Evolutionary conservation across 2,797 vertebrate species (phyloP).

Genomic region (Enteromius unitaeniatus): DNA sequence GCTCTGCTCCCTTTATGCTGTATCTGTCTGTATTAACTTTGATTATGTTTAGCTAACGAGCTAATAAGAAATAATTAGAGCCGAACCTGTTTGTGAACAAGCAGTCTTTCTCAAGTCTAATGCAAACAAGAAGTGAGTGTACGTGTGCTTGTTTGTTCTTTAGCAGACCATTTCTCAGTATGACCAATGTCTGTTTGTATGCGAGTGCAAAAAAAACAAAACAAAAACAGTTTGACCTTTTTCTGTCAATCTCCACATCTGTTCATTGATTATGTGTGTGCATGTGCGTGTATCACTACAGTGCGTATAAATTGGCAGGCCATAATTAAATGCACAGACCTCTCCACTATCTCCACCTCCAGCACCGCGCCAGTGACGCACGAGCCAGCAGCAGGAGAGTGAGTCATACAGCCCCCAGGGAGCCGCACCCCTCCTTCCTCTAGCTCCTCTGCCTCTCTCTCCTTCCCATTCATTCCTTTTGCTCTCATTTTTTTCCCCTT

Average conservation of each 20-base stretch:
- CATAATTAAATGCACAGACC: conserved; percentile 68
- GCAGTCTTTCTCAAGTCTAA: neutral
- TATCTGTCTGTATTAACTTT: neutral
- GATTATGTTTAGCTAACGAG: neutral
- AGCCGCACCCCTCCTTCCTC: conserved; percentile 63
- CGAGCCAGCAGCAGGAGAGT: conserved; percentile 68
- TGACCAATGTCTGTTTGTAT: conserved; percentile 7
- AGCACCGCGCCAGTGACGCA: conserved; percentile 69
- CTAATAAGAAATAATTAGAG: neutral
- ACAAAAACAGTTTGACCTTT: conserved; percentile 45
- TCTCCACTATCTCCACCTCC: conserved; percentile 69
- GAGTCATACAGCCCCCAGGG: conserved; percentile 68
- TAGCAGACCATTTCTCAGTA: neutral
- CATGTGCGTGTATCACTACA: conserved; percentile 55
- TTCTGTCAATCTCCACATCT: conserved; percentile 54
- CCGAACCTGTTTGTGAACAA: neutral
- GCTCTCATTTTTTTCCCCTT: conserved; percentile 15
- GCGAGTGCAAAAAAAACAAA: neutral
- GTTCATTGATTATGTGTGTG: conserved; percentile 47
- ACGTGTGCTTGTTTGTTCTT: neutral
- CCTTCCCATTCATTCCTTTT: conserved; percentile 29
- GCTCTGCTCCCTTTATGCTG: neutral
- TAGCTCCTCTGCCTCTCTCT: conserved; percentile 40
- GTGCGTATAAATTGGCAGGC: conserved; percentile 65
- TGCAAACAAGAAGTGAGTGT: conserved; percentile 21